Evolutionary conservation across 2,888 invertebrate species (phyloP), one percentile per base, ranked within the genome.

Genomic region (Dolichomitus sp.): DNA sequence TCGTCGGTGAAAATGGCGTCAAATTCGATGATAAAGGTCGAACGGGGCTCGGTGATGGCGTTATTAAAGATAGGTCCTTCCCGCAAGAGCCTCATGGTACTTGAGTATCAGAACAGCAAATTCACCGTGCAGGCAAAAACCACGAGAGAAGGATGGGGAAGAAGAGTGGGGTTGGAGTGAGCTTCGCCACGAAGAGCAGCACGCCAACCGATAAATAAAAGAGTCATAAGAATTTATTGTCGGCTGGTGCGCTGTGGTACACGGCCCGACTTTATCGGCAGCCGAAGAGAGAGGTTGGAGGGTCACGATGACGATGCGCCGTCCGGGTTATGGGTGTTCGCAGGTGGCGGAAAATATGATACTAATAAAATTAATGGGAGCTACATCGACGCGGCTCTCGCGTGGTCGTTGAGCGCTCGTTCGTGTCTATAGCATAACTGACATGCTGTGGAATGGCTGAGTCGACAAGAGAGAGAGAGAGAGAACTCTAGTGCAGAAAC

Each of bases 311-410:
- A 83, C 84, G 84, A 84, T 88, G 72, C 61, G 23, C 73, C 72
- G 48, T 45, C 66, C 52, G 48, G 84, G 74, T 88, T 86, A 86
- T 87, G 85, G 86, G 85, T 86, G 85, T 88, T 86, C 87, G 84
- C 89, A 89, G 88, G 88, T 88, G 89, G 77, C 81, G 81, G 84
- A 85, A 90, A 88, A 89, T 90, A 89, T 86, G 86, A 87, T 86
- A 83, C 87, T 86, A 88, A 89, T 90, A 90, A 90, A 90, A 89
- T 87, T 90, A 90, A 90, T 87, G 86, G 85, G 59, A 75, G 84
- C 80, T 81, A 84, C 89, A 86, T 84, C 85, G 81, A 57, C 79
- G 66, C 50, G 59, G 79, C 57, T 74, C 76, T 48, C 19, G 52
- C 30, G 45, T 19, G 37, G 75, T 59, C 63, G 72, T 76, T 63